Base-by-base conservation (phyloP, 2,888 invertebrate species). In the Hemithea aestivaria region DNA sequence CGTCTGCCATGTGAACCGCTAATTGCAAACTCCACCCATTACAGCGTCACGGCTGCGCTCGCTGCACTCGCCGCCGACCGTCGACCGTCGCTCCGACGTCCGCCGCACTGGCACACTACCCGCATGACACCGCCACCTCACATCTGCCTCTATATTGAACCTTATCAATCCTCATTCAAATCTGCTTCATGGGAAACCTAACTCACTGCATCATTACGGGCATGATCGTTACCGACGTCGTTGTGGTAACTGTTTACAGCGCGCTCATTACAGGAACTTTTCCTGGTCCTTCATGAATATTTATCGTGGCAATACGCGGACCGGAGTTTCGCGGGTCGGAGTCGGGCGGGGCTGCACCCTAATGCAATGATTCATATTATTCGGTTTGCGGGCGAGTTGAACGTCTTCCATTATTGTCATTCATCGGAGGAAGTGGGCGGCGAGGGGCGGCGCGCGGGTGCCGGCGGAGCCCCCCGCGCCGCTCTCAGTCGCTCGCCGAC, bases 361-460 rank as follows among this genome's bases (percentile, higher is more conserved):
- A 87, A 83, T 84, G 84, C 85, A 84, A 85, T 85, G 84, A 85
- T 87, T 87, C 85, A 84, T 82, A 82, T 84, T 82, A 83, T 81
- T 84, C 82, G 83, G 84, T 81, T 84, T 84, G 84, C 84, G 83
- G 80, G 78, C 84, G 84, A 87, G 85, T 87, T 87, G 85, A 85
- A 85, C 87, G 87, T 87, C 87, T 87, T 87, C 83, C 84, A 85
- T 85, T 85, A 84, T 84, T 87, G 85, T 84, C 84, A 85, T 85
- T 85, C 84, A 85, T 85, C 83, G 81, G 82, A 78, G 85, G 82
- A 80, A 85, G 84, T 81, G 85, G 87, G 78, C 82, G 87, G 81
- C 66, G 80, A 64, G 81, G 81, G 80, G 76, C 73, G 79, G 81
- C 70, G 80, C 70, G 80, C 76, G 79, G 79, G 78, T 71, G 73